Evolutionary conservation across 2,113 vertebrate genomes (phyloP).

Genomic region (Megalops atlanticus): DNA sequence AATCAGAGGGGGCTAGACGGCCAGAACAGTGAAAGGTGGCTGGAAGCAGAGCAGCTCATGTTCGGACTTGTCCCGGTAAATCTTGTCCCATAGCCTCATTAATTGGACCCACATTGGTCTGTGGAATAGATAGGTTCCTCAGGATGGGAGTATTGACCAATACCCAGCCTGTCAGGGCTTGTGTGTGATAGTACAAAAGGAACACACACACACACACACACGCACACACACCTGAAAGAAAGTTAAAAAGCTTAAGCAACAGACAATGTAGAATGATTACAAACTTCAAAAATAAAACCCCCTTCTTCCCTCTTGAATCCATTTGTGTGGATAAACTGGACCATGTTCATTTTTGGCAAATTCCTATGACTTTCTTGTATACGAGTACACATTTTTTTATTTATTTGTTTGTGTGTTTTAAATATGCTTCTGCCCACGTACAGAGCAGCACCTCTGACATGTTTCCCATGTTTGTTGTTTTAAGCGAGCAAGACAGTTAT

Average conservation of each 20-base stretch:
- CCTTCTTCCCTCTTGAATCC: no score
- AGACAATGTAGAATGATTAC: no score
- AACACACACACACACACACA: neutral
- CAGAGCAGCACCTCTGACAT: conserved; percentile 51
- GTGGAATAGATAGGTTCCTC: conserved; percentile 43
- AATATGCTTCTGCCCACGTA: no score
- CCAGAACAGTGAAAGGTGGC: neutral
- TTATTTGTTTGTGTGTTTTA: no score
- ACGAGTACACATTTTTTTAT: no score
- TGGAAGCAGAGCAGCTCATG: conserved; percentile 41
- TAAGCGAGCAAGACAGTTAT: conserved; percentile 1
- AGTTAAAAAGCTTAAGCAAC: no score
- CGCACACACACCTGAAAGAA: neutral
- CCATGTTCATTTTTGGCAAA: no score
- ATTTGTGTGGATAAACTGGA: no score
- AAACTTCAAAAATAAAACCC: no score
- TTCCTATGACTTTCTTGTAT: no score
- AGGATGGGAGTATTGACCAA: no score
- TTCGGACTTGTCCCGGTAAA: conserved; percentile 54
- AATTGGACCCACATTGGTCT: conserved; percentile 36
- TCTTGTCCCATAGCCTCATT: conserved; percentile 56
- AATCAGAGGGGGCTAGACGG: conserved; percentile 40
- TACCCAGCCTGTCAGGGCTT: conserved; percentile 40
- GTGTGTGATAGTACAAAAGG: conserved; percentile 13
- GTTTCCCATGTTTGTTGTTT: conserved; percentile 11